Conservation (phyloP, 2,888 invertebrate genomes). For the Spodoptera littoralis region DNA sequence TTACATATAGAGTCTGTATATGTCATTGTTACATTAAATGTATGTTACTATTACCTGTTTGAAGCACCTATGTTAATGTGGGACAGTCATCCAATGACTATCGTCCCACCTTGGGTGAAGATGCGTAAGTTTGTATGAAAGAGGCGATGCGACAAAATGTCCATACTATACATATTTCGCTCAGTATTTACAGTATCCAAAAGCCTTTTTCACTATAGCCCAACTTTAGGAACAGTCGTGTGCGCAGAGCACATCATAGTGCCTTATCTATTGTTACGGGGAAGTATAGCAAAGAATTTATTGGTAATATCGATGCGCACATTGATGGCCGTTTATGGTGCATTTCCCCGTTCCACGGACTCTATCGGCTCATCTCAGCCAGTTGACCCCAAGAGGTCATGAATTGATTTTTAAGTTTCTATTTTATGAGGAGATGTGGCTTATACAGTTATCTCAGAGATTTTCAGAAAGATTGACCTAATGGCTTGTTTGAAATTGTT, state of each 20-base stretch:
- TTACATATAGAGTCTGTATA: too few species aligned
- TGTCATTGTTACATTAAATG: too few species aligned
- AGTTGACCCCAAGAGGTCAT: slow-evolving; percentile 78
- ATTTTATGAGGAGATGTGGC: slow-evolving; percentile 63
- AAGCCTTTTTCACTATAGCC: slow-evolving; percentile 60
- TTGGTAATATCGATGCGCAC: slow-evolving; percentile 81
- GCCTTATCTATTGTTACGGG: slow-evolving; percentile 82
- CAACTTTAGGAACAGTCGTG: slow-evolving; percentile 69
- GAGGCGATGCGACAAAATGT: too few species aligned
- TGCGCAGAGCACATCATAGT: slow-evolving; percentile 72
- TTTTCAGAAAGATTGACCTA: slow-evolving; percentile 46
- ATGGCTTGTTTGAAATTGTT: slow-evolving; percentile 43
- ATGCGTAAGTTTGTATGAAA: too few species aligned
- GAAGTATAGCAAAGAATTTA: slow-evolving; percentile 82
- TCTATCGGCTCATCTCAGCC: slow-evolving; percentile 72
- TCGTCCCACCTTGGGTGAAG: too few species aligned
- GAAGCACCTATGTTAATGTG: too few species aligned
- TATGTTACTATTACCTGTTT: too few species aligned
- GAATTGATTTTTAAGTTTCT: slow-evolving; percentile 86
- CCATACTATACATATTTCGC: too few species aligned
- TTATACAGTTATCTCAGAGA: slow-evolving; percentile 44
- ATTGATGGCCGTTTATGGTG: slow-evolving; percentile 78
- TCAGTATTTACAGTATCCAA: neutral
- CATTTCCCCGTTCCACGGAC: slow-evolving; percentile 68
- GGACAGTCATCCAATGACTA: too few species aligned